Percentiles rank a stretch among this genome's conserved stretches.
Conservation (phyloP, 1,140 invertebrate species). For the Pachyrhynchus sulphureomaculatus region DNA sequence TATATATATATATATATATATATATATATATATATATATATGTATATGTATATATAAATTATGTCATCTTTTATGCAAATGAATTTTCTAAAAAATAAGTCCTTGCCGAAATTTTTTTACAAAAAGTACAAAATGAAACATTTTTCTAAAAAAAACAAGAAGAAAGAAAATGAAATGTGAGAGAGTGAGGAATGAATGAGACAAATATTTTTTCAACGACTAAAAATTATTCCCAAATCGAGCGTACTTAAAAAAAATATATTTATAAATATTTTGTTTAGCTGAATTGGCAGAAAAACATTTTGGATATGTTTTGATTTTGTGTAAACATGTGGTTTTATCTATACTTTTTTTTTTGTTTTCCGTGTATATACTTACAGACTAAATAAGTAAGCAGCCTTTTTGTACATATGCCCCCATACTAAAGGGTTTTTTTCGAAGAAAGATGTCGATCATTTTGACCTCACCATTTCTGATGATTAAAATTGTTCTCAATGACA, state of each 20-base stretch:
- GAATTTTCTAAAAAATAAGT: background rate
- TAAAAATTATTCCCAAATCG: slow-evolving; percentile 5
- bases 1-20: no score
- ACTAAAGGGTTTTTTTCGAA: slow-evolving; percentile 2
- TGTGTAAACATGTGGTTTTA: slow-evolving; percentile 39
- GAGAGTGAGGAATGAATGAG: slow-evolving; percentile 22
- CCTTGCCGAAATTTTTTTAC: slow-evolving; percentile 13
- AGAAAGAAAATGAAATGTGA: no score
- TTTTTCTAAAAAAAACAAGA: slow-evolving; percentile 22
- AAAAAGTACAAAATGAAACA: slow-evolving; percentile 32
- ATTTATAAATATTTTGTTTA: slow-evolving; percentile 10
- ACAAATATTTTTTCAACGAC: slow-evolving; percentile 28
- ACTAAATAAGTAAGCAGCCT: slow-evolving; percentile 38
- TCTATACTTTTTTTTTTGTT: slow-evolving; percentile 26
- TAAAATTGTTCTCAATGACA: background rate
- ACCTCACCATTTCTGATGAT: background rate
- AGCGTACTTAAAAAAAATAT: slow-evolving; percentile 26
- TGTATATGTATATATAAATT: no score
- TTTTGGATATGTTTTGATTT: slow-evolving; percentile 11
- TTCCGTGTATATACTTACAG: slow-evolving; percentile 11
- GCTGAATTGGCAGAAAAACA: slow-evolving; percentile 10
- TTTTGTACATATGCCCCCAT: slow-evolving; percentile 33
- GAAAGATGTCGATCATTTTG: slow-evolving; percentile 1
- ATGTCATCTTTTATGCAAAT: no score
- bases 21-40: no score